These are phyloP conservation scores for Eristalis intricaria DNA, from an alignment of 2,888 invertebrate species.

Conservation along the genomic window DNA sequence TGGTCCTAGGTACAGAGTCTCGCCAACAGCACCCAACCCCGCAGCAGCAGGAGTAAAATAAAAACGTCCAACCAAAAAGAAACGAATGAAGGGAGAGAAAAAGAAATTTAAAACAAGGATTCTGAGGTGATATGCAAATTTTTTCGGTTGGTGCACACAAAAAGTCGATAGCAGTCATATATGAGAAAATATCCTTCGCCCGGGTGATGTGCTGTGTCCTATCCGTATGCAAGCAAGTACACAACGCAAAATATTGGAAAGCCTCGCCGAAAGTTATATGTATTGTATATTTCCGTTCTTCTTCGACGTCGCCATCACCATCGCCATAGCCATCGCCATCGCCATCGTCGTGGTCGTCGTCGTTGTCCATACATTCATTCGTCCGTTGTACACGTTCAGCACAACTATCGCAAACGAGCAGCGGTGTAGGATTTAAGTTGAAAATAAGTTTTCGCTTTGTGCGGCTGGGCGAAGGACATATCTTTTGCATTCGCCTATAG, in stretches of 20 bases:
- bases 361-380: constrained; percentile 38
- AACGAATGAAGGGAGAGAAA: constrained; percentile 41
- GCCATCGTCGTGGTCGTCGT: constrained; percentile 14
- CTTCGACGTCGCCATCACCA: constrained; percentile 22
- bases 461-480: constrained; percentile 65
- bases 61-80: constrained; percentile 23
- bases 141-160: constrained; percentile 69
- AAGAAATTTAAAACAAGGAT: constrained; percentile 67
- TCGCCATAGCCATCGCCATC: no score
- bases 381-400: constrained; percentile 52
- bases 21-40: constrained; percentile 25
- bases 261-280: constrained; percentile 66
- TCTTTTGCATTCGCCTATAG: constrained; percentile 66
- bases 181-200: constrained; percentile 70
- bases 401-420: constrained; percentile 61
- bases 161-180: constrained; percentile 58
- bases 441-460: constrained; percentile 68
- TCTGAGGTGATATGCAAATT: constrained; percentile 72
- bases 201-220: constrained; percentile 30
- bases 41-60: constrained; percentile 1
- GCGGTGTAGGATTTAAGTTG: constrained; percentile 60
- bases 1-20: constrained; percentile 53
- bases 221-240: constrained; percentile 53
- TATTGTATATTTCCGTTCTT: constrained; percentile 64
- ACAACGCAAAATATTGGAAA: constrained; percentile 70